Evolutionary conservation across 2,888 invertebrate genomes (phyloP).

Genomic region (Limnephilus auricula): DNA sequence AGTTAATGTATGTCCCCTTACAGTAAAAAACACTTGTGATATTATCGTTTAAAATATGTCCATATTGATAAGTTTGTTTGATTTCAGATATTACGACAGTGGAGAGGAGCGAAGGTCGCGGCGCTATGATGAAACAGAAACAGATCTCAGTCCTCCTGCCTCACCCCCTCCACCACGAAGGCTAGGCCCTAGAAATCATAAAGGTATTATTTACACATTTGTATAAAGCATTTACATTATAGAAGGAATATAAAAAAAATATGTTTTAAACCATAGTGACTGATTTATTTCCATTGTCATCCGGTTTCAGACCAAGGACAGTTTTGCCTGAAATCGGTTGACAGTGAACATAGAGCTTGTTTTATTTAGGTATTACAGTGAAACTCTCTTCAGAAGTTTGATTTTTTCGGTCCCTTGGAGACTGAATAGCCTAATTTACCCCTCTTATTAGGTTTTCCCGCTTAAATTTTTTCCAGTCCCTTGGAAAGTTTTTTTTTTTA

Average conservation of each 20-base stretch:
- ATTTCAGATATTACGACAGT: conserved; percentile 70
- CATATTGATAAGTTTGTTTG: not conserved
- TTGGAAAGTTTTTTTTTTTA: too few relatives aligned
- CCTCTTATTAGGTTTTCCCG: too few relatives aligned
- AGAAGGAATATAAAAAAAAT: not conserved
- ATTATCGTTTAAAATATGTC: not conserved
- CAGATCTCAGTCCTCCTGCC: conserved; percentile 82
- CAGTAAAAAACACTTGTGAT: not conserved
- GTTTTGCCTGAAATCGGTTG: not conserved
- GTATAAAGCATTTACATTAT: not conserved
- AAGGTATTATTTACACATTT: conserved; percentile 43
- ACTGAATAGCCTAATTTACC: too few relatives aligned
- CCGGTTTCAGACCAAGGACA: not conserved
- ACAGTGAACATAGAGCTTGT: not conserved
- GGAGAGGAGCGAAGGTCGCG: conserved; percentile 70
- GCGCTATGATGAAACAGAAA: conserved; percentile 78
- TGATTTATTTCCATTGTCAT: not conserved
- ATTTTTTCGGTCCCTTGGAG: too few relatives aligned
- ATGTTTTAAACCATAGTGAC: not conserved
- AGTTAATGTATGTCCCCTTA: too few relatives aligned
- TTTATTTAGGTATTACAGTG: too few relatives aligned
- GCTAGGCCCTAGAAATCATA: conserved; percentile 72
- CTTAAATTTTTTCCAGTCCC: too few relatives aligned
- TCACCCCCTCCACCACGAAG: conserved; percentile 78
- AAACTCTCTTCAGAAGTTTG: too few relatives aligned